Evolutionary conservation across 64 coral and sea anemone genomes (phyloP).

Genomic region (Stylophora pistillata): DNA sequence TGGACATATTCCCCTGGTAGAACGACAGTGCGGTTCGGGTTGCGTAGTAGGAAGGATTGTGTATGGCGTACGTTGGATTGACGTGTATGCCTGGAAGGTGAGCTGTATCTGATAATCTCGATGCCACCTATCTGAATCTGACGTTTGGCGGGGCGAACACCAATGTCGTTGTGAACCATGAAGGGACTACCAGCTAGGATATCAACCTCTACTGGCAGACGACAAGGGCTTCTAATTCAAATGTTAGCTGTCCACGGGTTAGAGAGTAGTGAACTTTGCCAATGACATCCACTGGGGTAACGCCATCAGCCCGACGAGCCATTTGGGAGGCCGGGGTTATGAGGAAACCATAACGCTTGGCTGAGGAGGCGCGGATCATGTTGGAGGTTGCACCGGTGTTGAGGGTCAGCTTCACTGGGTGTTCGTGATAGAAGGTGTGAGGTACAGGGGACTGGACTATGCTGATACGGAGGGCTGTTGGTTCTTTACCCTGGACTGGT

Average conservation of each 20-base stretch:
- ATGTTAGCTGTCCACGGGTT: background rate
- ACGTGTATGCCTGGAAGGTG: too few species aligned
- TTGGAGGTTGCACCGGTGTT: too few species aligned
- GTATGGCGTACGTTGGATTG: background rate
- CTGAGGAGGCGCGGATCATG: too few species aligned
- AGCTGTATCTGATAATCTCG: too few species aligned
- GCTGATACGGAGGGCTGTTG: too few species aligned
- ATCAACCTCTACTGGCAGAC: too few species aligned
- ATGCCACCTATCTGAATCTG: slow-evolving; percentile 34
- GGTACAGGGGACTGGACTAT: too few species aligned
- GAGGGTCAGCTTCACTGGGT: too few species aligned
- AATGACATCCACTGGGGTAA: slow-evolving; percentile 32
- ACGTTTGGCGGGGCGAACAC: slow-evolving; percentile 17
- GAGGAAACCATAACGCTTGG: slow-evolving; percentile 25
- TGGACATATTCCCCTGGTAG: too few species aligned
- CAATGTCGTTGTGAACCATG: slow-evolving; percentile 30
- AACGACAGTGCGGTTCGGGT: too few species aligned
- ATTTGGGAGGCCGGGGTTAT: slow-evolving; percentile 36
- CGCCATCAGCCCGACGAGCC: slow-evolving; percentile 44
- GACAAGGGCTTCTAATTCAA: slow-evolving; percentile 46
- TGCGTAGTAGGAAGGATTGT: background rate
- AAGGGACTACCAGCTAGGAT: slow-evolving; percentile 52
- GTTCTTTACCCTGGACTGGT: too few species aligned
- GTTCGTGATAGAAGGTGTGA: too few species aligned
- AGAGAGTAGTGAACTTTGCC: slow-evolving; percentile 36